These are phyloP conservation scores for Caenorhabditis macrosperma DNA, from an alignment of 2,888 invertebrate genomes.

Conservation along the genomic window DNA sequence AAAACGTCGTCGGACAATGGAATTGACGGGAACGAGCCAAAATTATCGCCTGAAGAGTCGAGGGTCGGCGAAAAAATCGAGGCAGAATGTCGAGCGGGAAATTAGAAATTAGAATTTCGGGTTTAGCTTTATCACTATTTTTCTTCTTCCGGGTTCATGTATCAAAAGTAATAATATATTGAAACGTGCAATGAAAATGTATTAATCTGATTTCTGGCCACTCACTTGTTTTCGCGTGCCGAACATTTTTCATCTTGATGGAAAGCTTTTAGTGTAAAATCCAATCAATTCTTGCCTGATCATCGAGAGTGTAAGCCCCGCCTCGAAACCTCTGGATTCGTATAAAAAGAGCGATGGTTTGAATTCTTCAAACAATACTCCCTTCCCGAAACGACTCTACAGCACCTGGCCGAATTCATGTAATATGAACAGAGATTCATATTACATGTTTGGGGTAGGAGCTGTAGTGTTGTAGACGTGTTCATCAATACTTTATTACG, in stretches of 20 bases:
- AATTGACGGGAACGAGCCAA: slow-evolving; percentile 10
- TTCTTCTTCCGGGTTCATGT: background rate
- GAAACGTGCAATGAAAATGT: background rate
- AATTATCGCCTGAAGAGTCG: slow-evolving; percentile 27
- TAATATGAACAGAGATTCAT: slow-evolving; percentile 8
- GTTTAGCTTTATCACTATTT: background rate
- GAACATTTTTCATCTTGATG: slow-evolving; percentile 7
- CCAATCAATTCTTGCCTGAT: slow-evolving; percentile 25
- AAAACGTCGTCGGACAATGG: slow-evolving; percentile 41
- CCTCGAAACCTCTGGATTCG: background rate
- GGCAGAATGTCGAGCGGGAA: slow-evolving; percentile 38
- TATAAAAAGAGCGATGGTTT: background rate
- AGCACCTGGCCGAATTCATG: slow-evolving; percentile 41
- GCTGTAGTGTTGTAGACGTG: background rate
- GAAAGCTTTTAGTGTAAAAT: slow-evolving; percentile 30
- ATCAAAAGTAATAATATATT: background rate
- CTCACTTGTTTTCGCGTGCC: background rate
- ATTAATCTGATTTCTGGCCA: background rate
- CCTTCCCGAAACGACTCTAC: background rate
- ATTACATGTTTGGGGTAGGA: slow-evolving; percentile 52
- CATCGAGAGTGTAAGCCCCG: background rate
- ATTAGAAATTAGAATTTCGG: slow-evolving; percentile 12
- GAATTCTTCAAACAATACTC: background rate
- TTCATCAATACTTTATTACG: background rate
- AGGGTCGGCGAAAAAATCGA: slow-evolving; percentile 40